Evolutionary conservation across 92 coral and sea anemone genomes (phyloP), one percentile per base, ranked within the genome.

Genomic region (Plumapathes pennacea): DNA sequence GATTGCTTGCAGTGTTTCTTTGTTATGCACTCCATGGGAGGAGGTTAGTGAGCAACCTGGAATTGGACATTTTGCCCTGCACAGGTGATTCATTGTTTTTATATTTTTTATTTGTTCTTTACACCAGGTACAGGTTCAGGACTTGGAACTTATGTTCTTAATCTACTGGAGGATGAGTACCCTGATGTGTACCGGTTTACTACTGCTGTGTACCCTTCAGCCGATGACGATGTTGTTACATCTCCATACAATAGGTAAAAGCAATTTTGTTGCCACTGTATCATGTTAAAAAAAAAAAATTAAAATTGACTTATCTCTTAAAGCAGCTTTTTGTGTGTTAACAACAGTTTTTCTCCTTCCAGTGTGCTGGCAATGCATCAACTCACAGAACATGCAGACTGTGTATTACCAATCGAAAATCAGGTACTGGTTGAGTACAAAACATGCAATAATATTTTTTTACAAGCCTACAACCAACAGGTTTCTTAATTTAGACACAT

Each of bases 291-390:
- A n/a, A n/a, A n/a, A n/a, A n/a, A n/a, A n/a, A n/a, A n/a, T n/a
- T n/a, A n/a, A n/a, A n/a, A n/a, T n/a, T n/a, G n/a, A n/a, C n/a
- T n/a, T n/a, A n/a, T n/a, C n/a, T n/a, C n/a, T n/a, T n/a, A n/a
- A n/a, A n/a, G n/a, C n/a, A n/a, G n/a, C n/a, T n/a, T n/a, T n/a
- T n/a, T n/a, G n/a, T n/a, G n/a, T n/a, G n/a, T n/a, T n/a, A n/a
- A n/a, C n/a, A n/a, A 10, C 25, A 3, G 1, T 3, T 25, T 48
- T 12, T 52, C 42, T 28, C 21, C 12, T 46, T 66, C 54, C 63
- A 91, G 98, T 76, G 96, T 92, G 28, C 67, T 92, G 36, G 98
- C 98, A 5, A 92, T 92, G 98, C 96, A 88, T 46, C 97, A 92
- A 50, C 74, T 89, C 32, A 92, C 98, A 12, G 92, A 92, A 44